These are phyloP conservation scores for Syrphus vitripennis DNA, from an alignment of 2,888 invertebrate species.

Conservation along the genomic window DNA sequence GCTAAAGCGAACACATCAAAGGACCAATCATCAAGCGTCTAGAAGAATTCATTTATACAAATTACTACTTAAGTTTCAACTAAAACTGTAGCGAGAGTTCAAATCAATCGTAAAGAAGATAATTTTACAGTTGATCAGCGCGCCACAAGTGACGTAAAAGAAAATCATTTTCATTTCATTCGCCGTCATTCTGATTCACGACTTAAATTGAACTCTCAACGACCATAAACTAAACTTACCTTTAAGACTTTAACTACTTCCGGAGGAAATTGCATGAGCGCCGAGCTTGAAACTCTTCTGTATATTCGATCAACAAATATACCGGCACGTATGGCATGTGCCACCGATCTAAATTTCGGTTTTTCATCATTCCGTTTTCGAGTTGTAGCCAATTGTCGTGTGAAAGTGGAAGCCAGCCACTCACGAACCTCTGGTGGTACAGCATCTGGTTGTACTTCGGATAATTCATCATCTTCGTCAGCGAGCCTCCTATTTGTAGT, in stretches of 20 bases:
- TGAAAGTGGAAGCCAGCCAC: slow-evolving; percentile 98
- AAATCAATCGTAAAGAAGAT: not conserved
- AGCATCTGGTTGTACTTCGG: slow-evolving; percentile 97
- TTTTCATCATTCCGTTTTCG: slow-evolving; percentile 90
- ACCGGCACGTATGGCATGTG: slow-evolving; percentile 97
- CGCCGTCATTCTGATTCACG: no score
- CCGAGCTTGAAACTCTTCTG: slow-evolving; percentile 88
- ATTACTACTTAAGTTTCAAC: not conserved
- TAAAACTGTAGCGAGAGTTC: not conserved
- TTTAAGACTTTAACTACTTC: slow-evolving; percentile 93
- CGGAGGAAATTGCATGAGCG: slow-evolving; percentile 93
- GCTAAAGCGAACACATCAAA: slow-evolving; percentile 96
- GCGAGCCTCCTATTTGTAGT: slow-evolving; percentile 86
- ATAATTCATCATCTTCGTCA: slow-evolving; percentile 97
- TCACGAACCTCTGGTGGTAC: slow-evolving; percentile 98
- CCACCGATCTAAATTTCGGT: slow-evolving; percentile 96
- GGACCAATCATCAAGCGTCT: slow-evolving; percentile 96
- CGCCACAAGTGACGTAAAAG: no score
- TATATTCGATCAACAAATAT: slow-evolving; percentile 98
- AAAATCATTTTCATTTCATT: no score
- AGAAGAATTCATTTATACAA: slow-evolving; percentile 73
- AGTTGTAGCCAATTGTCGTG: slow-evolving; percentile 91
- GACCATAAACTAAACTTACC: slow-evolving; percentile 82
- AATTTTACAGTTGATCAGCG: no score
- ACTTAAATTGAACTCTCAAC: no score